Percentiles rank a stretch among this genome's conserved stretches.
Evolutionary conservation across 2,888 invertebrate species (phyloP).

Genomic region (Lasioglossum villosulum): DNA sequence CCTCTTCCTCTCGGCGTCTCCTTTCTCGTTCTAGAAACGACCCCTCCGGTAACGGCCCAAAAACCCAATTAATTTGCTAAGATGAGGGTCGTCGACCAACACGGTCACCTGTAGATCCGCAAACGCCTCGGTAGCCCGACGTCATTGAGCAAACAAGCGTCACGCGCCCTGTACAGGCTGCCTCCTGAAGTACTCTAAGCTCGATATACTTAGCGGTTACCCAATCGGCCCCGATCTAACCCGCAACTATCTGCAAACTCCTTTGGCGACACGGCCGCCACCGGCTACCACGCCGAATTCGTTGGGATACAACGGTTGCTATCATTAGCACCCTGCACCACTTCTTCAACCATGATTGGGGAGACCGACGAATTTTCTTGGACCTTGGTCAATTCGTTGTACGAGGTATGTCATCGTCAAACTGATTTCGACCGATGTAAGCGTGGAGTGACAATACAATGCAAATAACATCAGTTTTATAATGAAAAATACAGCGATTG

Average conservation of each 20-base stretch:
- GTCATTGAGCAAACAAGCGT: constrained; percentile 70
- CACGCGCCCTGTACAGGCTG: constrained; percentile 65
- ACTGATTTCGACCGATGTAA: no score
- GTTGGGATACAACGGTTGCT: constrained; percentile 44
- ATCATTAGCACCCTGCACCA: constrained; percentile 53
- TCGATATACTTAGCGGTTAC: constrained; percentile 77
- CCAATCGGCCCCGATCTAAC: constrained; percentile 75
- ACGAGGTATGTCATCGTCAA: no score
- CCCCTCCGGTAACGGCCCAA: constrained; percentile 3
- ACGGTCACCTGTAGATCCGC: constrained; percentile 57
- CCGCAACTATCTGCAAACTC: constrained; percentile 72
- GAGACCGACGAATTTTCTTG: background rate
- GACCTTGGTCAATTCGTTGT: background rate
- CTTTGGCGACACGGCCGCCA: constrained; percentile 64
- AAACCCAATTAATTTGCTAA: constrained; percentile 38
- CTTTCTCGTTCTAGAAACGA: background rate
- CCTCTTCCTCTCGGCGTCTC: background rate
- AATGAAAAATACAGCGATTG: no score
- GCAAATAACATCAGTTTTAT: no score
- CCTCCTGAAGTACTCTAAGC: constrained; percentile 71
- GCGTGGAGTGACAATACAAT: no score
- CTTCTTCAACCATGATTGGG: background rate
- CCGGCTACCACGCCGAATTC: constrained; percentile 54
- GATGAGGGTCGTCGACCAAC: constrained; percentile 20
- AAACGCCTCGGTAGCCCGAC: constrained; percentile 52